These are phyloP conservation scores for Channa maculata DNA, from an alignment of 2,113 vertebrate species.

Conservation along the genomic window DNA sequence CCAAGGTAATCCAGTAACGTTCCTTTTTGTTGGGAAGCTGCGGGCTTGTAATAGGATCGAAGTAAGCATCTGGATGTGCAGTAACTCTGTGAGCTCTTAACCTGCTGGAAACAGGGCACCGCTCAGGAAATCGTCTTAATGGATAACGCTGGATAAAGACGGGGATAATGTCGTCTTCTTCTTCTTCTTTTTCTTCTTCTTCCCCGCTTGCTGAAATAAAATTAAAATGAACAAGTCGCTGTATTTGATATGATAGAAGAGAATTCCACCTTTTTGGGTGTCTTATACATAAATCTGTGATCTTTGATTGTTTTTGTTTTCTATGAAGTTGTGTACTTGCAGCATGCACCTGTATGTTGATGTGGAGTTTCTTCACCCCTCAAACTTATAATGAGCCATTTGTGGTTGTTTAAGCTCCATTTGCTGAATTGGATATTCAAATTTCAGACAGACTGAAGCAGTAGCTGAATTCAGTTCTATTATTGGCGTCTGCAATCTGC, in stretches of 20 bases:
- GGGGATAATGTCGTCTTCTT: constrained; percentile 21
- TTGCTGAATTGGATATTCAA: not conserved
- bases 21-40: not conserved
- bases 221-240: constrained; percentile 27
- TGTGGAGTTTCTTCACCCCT: not conserved
- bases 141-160: constrained; percentile 54
- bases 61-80: constrained; percentile 32
- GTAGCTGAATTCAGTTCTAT: not conserved
- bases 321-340: not conserved
- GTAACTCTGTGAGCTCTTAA: constrained; percentile 35
- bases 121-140: constrained; percentile 57
- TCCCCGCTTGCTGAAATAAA: not conserved
- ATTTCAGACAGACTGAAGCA: constrained; percentile 15
- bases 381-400: not conserved
- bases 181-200: constrained; percentile 3
- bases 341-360: not conserved
- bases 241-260: not conserved
- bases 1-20: constrained; percentile 51
- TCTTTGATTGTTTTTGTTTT: not conserved
- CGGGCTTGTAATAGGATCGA: constrained; percentile 61
- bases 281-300: not conserved
- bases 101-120: constrained; percentile 34
- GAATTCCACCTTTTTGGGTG: not conserved
- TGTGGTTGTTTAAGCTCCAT: not conserved
- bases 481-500: not conserved